phyloP scores from a whole-genome alignment of 1,140 invertebrate species.

The Paramacrobiotus metropolitanus region DNA sequence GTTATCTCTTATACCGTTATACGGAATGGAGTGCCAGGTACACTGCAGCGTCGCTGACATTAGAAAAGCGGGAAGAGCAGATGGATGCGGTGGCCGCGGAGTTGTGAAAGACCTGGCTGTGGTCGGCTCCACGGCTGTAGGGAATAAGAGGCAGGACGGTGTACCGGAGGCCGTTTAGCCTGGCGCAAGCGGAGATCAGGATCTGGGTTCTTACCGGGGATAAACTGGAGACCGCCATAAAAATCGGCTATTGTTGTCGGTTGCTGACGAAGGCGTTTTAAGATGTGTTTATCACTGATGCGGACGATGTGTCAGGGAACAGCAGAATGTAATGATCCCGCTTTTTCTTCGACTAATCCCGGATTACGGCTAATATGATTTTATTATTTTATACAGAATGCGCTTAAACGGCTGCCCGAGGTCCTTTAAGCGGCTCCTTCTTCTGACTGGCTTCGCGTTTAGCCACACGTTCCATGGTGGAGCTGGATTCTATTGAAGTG shows the following conservation, averaged over 20 bases:
- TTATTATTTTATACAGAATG: too few species aligned
- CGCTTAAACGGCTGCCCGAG: constrained; percentile 21
- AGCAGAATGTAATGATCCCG: constrained; percentile 10
- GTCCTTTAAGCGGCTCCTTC: too few species aligned
- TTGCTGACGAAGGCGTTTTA: constrained; percentile 43
- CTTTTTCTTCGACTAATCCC: too few species aligned
- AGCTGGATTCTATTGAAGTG: too few species aligned
- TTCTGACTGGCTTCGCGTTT: too few species aligned
- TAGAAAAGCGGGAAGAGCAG: constrained; percentile 57
- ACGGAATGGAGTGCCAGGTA: constrained; percentile 69
- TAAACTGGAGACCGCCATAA: constrained; percentile 99
- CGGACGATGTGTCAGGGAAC: constrained; percentile 38
- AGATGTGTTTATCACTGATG: constrained; percentile 86
- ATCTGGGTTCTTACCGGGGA: constrained; percentile 97
- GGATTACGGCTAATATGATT: too few species aligned
- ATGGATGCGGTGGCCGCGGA: constrained; percentile 80
- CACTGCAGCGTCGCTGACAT: constrained; percentile 50
- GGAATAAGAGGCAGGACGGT: constrained; percentile 95
- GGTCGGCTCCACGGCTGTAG: constrained; percentile 79
- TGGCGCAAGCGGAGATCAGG: constrained; percentile 81
- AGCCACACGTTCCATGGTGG: too few species aligned
- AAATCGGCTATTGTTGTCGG: constrained; percentile 96
- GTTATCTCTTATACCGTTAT: constrained; percentile 29
- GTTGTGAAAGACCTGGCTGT: constrained; percentile 71
- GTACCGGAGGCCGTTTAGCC: constrained; percentile 87